Conservation (phyloP, 2,113 vertebrate species). For the Castor canadensis region DNA sequence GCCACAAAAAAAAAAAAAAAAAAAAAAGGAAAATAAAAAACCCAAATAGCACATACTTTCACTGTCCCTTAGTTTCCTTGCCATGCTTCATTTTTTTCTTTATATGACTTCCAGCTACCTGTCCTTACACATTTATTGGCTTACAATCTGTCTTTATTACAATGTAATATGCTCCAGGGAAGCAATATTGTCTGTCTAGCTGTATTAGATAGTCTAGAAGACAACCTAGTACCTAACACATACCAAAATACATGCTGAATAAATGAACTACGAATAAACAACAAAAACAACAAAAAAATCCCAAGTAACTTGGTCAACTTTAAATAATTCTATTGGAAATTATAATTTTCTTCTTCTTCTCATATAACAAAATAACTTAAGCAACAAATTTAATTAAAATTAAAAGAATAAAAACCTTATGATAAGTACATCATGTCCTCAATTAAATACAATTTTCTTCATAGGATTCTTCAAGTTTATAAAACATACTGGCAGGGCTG, state of each 20-base stretch:
- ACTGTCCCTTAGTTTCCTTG: neutral
- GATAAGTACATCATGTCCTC: neutral
- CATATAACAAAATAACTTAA: neutral
- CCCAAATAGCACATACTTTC: neutral
- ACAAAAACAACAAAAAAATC: too few species aligned
- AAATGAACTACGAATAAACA: slow-evolving; percentile 6
- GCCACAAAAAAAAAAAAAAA: neutral
- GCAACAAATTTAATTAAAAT: slow-evolving; percentile 28
- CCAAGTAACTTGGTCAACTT: neutral
- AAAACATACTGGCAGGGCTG: slow-evolving; percentile 26
- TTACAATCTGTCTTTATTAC: neutral
- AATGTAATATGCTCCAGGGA: neutral
- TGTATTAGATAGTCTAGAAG: neutral
- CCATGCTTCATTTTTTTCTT: neutral
- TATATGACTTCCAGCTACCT: neutral
- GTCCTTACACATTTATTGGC: neutral
- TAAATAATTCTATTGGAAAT: neutral
- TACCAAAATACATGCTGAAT: neutral
- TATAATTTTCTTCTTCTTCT: neutral
- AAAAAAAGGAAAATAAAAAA: neutral
- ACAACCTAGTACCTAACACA: neutral
- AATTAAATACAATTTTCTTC: slow-evolving; percentile 13
- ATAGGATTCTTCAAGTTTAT: slow-evolving; percentile 37
- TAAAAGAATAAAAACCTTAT: slow-evolving; percentile 14
- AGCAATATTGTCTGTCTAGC: neutral